A percentile compares a stretch with the other conserved stretches of the same genome.
phyloP scores from a whole-genome alignment of 1,140 invertebrate genomes.

The Trichonephila clavata region DNA sequence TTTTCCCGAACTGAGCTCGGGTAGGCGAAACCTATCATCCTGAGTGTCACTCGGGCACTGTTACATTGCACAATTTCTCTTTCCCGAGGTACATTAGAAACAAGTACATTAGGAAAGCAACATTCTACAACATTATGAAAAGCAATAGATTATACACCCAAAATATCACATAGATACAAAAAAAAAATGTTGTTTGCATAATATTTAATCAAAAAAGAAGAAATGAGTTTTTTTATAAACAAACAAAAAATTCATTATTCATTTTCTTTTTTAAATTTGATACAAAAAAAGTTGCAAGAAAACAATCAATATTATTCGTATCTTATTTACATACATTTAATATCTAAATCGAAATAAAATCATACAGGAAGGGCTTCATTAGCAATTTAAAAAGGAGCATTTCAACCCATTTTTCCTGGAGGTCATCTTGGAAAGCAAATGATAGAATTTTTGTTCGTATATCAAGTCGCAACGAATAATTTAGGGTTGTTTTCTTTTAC shows the following conservation, averaged over 20 bases:
- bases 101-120: too few relatives aligned
- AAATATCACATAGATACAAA: too few relatives aligned
- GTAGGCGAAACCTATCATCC: too few relatives aligned
- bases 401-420: background rate
- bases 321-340: slow-evolving; percentile 28
- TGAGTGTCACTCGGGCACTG: too few relatives aligned
- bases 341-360: slow-evolving; percentile 29
- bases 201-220: background rate
- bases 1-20: too few relatives aligned
- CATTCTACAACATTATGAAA: too few relatives aligned
- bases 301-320: background rate
- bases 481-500: background rate
- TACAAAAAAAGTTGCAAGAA: background rate
- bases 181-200: background rate
- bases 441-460: background rate
- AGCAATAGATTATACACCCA: too few relatives aligned
- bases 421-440: slow-evolving; percentile 5
- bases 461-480: background rate
- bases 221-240: background rate
- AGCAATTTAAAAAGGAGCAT: slow-evolving; percentile 31
- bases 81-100: too few relatives aligned
- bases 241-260: background rate
- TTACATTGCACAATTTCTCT: too few relatives aligned
- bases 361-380: background rate
- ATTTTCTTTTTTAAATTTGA: background rate